Evolutionary conservation across 2,888 invertebrate species (phyloP), one percentile per base, ranked within the genome.

Genomic region (Julus scandinavius): DNA sequence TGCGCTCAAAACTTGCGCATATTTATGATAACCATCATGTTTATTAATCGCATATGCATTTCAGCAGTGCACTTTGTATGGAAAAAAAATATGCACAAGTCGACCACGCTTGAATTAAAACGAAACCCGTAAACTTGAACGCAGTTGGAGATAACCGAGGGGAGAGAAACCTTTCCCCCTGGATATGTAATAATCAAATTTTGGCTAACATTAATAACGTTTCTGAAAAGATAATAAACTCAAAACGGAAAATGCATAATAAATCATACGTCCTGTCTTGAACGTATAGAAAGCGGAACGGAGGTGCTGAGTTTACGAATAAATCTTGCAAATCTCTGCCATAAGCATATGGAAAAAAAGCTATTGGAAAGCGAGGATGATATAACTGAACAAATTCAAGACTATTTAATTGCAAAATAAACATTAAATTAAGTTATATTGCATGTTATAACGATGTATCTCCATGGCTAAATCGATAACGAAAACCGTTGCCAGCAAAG

Each of bases 161-260:
- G 72, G 72, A 72, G 72, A 29, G 72, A 72, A 72, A 29, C 72
- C 6, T 20, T 72, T 72, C 72, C 72, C 72, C 29, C 29, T 29
- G 72, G 72, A 72, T 72, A 72, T 72, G 72, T 72, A 72, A 72
- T 72, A 72, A 72, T 72, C 72, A 72, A 72, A 72, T 72, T 72
- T 72, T 20, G 20, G 72, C 20, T 29, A 72, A 72, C 72, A 72
- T 72, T 72, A 72, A 72, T 72, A 72, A 72, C 72, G 72, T 72
- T 72, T 29, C 72, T 72, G 72, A 11, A 72, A 29, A 72, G 72
- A 72, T 72, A 72, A 72, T 72, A 72, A 72, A 72, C 72, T 72
- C 2, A 29, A 29, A 72, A 29, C 6, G 72, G 72, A 72, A 72
- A 72, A 72, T 72, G 72, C 72, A 72, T 72, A 72, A 72, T 72